A percentile compares a stretch with the other conserved stretches of the same genome.
Evolutionary conservation across 1,140 invertebrate genomes (phyloP).

Genomic region (Telenomus remus): DNA sequence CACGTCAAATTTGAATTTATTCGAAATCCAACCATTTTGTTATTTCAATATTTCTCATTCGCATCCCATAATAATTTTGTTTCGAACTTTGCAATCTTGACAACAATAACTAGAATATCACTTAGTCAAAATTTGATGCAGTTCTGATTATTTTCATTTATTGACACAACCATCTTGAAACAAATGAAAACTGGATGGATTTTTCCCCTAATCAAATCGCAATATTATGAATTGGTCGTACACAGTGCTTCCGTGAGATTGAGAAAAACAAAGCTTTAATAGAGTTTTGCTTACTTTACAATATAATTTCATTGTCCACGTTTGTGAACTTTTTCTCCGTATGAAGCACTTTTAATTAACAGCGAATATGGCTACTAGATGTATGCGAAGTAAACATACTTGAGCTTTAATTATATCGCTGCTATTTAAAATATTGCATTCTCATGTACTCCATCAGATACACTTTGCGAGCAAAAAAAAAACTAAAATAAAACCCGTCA

Average conservation of each 20-base stretch:
- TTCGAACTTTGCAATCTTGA: too few relatives aligned
- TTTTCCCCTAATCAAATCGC: constrained; percentile 41
- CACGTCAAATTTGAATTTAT: too few relatives aligned
- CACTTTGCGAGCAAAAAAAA: constrained; percentile 32
- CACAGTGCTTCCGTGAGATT: constrained; percentile 22
- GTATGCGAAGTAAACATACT: constrained; percentile 52
- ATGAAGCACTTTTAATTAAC: constrained; percentile 57
- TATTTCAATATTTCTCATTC: too few relatives aligned
- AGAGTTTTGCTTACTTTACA: constrained; percentile 57
- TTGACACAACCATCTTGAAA: too few relatives aligned
- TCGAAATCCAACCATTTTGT: too few relatives aligned
- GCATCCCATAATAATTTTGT: too few relatives aligned
- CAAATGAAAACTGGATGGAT: too few relatives aligned
- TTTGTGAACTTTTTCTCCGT: constrained; percentile 51
- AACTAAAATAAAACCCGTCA: too few relatives aligned
- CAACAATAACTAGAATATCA: too few relatives aligned
- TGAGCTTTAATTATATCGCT: constrained; percentile 56
- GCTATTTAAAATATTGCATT: constrained; percentile 47
- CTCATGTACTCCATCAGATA: constrained; percentile 43
- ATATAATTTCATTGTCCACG: constrained; percentile 59
- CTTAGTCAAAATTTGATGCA: too few relatives aligned
- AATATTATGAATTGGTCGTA: constrained; percentile 51
- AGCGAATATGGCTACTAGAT: constrained; percentile 41
- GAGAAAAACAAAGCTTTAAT: constrained; percentile 50
- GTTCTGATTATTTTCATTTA: too few relatives aligned